phyloP scores from a whole-genome alignment of 2,113 vertebrate genomes.

The Muntiacus muntjak region DNA sequence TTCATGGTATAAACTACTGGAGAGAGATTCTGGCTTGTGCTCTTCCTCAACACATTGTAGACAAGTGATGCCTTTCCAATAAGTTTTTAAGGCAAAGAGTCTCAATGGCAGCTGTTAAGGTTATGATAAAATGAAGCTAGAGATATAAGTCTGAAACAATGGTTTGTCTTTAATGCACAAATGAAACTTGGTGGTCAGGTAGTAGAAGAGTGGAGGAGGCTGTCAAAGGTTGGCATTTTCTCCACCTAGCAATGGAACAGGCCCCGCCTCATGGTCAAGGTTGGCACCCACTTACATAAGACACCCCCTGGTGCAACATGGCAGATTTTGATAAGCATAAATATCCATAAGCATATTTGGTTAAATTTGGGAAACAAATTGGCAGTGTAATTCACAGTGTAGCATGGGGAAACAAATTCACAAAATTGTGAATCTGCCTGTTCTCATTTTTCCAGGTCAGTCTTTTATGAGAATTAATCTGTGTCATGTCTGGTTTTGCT shows the following conservation, averaged over 20 bases:
- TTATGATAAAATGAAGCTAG: neutral
- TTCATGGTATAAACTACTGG: neutral
- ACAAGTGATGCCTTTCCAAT: neutral
- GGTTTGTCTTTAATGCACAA: neutral
- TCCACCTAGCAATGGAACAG: neutral
- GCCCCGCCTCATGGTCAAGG: neutral
- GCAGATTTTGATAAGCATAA: neutral
- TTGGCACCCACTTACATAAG: neutral
- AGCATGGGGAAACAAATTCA: neutral
- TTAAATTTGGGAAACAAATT: slow-evolving; percentile 16
- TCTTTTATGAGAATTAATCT: neutral
- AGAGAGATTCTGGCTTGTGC: slow-evolving; percentile 4
- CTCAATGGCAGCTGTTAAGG: neutral
- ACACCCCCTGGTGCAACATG: neutral
- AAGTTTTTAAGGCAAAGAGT: neutral
- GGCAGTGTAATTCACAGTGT: neutral
- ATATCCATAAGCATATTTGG: neutral
- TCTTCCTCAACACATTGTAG: slow-evolving; percentile 32
- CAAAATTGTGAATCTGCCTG: neutral
- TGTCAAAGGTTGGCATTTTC: neutral
- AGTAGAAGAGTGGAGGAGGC: neutral
- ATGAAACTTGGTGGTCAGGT: neutral
- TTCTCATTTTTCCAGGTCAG: neutral
- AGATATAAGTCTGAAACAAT: neutral
- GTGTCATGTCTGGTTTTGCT: neutral